Base-by-base conservation (phyloP, 2,888 invertebrate genomes). In the Lymantria dispar region DNA sequence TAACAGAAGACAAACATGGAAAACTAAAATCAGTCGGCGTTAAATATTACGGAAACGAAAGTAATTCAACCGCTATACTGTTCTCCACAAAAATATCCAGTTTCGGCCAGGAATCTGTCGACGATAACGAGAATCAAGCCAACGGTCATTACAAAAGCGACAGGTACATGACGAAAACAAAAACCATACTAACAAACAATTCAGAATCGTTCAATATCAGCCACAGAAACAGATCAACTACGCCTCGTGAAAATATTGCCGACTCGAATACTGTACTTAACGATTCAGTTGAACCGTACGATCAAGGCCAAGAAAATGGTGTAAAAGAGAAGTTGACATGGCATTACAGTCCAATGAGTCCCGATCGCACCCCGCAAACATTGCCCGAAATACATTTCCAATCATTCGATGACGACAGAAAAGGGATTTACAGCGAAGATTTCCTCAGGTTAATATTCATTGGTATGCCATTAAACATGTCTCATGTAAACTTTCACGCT, bases 1-100 rank as follows among this genome's bases (percentile, higher is more conserved):
- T 91, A 60, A 71, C 77, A 10, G 85, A 89, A 62, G 85, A 88
- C 69, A 70, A 78, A 48, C 72, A 85, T 60, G 87, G 87, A 55
- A 78, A 80, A 43, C 78, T 90, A 55, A 80, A 81, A 56, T 80
- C 85, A 22, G 90, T 83, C 43, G 68, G 81, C n/a, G 73, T 91
- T 51, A 91, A 89, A 56, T 91, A 87, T 72, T 89, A 91, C 71
- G 81, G 78, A 63, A 81, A 80, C 11, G 68, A 83, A 51, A 75
- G 85, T 13, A 80, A 86, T 61, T 86, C 91, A 15, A 83, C 87
- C 8, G 84, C 89, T 39, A 78, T 92, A 61, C 69, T 92, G 47
- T 92, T 92, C 70, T 91, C 91, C n/a, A 91, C 91, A 3, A 92
- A 91, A 78, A 90, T 92, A 56, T 89, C 91, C 49, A 91, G 92